A percentile compares a stretch with the other conserved stretches of the same genome.
Conservation (phyloP, 2,797 vertebrate genomes). For the Crypturellus tataupa region DNA sequence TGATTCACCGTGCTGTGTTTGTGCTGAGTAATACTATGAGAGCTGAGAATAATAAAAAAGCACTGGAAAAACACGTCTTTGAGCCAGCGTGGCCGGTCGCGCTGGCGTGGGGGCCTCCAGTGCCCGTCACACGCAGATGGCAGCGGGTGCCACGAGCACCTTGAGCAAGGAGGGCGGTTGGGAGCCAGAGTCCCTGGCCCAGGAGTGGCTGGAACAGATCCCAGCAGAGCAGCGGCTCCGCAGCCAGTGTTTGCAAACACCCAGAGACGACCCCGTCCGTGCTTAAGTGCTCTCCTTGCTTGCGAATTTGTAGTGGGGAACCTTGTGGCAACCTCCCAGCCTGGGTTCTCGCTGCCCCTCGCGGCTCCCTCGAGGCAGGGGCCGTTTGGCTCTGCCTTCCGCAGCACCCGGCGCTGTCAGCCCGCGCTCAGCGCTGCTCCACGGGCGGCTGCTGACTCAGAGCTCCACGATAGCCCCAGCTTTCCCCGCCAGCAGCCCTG, state of each 20-base stretch:
- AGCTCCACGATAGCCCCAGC: background rate
- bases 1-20: background rate
- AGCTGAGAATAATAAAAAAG: background rate
- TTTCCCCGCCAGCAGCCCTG: background rate
- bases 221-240: background rate
- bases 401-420: conserved; percentile 29
- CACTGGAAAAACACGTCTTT: background rate
- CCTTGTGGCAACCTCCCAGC: background rate
- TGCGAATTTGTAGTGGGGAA: conserved; percentile 35
- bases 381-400: conserved; percentile 29
- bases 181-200: background rate
- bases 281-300: conserved; percentile 31
- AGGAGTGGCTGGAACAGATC: background rate
- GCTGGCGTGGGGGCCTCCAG: background rate
- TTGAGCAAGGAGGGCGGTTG: rapidly evolving
- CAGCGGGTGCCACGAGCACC: background rate
- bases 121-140: background rate
- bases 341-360: background rate
- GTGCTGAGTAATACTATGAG: background rate
- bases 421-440: background rate
- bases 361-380: conserved; percentile 40
- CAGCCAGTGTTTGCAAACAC: background rate
- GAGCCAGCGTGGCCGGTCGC: background rate
- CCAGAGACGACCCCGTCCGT: background rate
- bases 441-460: background rate